Conservation (phyloP, 2,113 vertebrate species). For the Alouatta palliata region DNA sequence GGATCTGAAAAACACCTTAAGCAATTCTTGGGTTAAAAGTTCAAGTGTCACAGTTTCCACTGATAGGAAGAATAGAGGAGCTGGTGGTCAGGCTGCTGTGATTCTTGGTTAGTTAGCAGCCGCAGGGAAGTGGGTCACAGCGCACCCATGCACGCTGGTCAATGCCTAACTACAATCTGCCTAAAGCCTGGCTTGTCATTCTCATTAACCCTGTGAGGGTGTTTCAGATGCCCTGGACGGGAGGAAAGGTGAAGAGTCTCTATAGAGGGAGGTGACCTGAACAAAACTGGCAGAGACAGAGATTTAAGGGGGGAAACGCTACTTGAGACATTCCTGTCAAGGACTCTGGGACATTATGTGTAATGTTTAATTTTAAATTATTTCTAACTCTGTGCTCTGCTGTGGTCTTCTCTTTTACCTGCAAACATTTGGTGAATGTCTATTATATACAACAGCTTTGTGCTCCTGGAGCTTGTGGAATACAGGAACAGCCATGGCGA, state of each 20-base stretch:
- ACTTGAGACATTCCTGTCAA: background rate
- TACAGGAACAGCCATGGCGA: fast-evolving
- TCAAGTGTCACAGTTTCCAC: no score
- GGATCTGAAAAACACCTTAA: no score
- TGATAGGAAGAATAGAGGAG: no score
- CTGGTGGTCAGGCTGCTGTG: no score
- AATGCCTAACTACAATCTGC: no score
- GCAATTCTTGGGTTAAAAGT: no score
- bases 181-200: no score
- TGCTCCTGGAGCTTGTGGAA: background rate
- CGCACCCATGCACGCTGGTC: no score
- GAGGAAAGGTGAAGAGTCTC: background rate
- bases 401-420: background rate
- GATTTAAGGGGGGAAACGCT: background rate
- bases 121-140: no score
- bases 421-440: background rate
- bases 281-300: background rate
- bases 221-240: background rate
- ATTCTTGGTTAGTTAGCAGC: no score
- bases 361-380: background rate
- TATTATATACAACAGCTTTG: background rate
- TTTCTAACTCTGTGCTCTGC: background rate
- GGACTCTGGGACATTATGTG: background rate
- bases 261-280: no score
- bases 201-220: no score